phyloP scores from a whole-genome alignment of 92 coral and sea anemone species.

The Epizoanthus fatuus region DNA sequence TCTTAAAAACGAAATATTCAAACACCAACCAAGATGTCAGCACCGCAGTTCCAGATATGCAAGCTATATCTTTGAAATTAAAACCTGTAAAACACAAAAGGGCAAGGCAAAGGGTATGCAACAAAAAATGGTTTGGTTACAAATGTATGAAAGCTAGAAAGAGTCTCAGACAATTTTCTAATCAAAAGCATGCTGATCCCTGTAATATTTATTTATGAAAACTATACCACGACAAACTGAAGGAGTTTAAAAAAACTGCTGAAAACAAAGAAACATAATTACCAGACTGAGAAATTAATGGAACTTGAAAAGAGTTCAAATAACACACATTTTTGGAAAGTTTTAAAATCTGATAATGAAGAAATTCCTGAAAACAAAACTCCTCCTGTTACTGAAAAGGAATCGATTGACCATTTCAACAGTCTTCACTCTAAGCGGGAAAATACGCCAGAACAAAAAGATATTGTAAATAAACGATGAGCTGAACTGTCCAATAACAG shows the following conservation, averaged over 20 bases:
- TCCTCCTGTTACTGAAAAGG: too few species aligned
- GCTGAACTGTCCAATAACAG: too few species aligned
- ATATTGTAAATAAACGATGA: too few species aligned
- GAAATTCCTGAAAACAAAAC: too few species aligned
- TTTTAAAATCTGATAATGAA: too few species aligned
- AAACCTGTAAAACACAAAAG: neutral
- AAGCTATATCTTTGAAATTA: slow-evolving; percentile 23
- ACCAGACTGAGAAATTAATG: slow-evolving; percentile 23
- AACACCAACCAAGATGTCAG: neutral
- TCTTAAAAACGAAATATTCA: neutral
- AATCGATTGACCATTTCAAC: too few species aligned
- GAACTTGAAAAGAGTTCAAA: too few species aligned
- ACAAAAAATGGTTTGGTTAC: slow-evolving; percentile 54
- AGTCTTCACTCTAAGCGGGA: too few species aligned
- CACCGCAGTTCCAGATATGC: neutral
- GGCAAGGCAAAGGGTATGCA: neutral
- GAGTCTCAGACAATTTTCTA: slow-evolving; percentile 39
- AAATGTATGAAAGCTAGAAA: slow-evolving; percentile 45
- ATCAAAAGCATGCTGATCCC: slow-evolving; percentile 56
- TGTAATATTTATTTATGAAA: slow-evolving; percentile 17
- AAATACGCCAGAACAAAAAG: too few species aligned
- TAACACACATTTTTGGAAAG: too few species aligned
- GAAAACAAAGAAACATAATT: slow-evolving; percentile 30
- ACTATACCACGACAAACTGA: slow-evolving; percentile 21
- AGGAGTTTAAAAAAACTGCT: slow-evolving; percentile 45